Evolutionary conservation across 2,797 vertebrate species (phyloP).

Genomic region (Catamblyrhynchus diadema): DNA sequence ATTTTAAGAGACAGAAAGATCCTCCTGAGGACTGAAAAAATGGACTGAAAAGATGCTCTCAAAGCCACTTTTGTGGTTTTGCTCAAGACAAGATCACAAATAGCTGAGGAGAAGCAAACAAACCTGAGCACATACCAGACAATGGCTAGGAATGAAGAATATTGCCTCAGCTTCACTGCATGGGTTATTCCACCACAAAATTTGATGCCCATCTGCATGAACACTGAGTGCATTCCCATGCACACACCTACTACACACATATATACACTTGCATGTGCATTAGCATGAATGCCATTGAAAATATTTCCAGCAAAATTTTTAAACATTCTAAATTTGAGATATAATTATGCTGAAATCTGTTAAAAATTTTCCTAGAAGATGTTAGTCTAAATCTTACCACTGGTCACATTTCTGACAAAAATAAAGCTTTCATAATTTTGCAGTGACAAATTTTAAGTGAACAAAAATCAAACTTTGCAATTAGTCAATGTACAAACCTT

Average conservation of each 20-base stretch:
- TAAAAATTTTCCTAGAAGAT: background rate
- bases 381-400: background rate
- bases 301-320: background rate
- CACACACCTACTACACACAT: background rate
- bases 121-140: background rate
- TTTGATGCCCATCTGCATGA: background rate
- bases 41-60: background rate
- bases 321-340: background rate
- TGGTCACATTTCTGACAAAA: background rate
- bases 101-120: background rate
- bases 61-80: background rate
- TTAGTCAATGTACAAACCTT: background rate
- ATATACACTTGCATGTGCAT: rapidly evolving
- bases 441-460: background rate
- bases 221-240: background rate
- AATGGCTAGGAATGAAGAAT: background rate
- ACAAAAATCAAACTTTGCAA: background rate
- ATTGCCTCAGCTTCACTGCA: background rate
- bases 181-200: background rate
- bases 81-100: background rate
- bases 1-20: background rate
- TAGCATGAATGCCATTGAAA: background rate
- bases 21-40: background rate
- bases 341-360: background rate
- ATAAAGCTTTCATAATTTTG: background rate